Evolutionary conservation across 2,113 vertebrate species (phyloP), one percentile per base, ranked within the genome.

Genomic region (Gnathonemus longibarbis): DNA sequence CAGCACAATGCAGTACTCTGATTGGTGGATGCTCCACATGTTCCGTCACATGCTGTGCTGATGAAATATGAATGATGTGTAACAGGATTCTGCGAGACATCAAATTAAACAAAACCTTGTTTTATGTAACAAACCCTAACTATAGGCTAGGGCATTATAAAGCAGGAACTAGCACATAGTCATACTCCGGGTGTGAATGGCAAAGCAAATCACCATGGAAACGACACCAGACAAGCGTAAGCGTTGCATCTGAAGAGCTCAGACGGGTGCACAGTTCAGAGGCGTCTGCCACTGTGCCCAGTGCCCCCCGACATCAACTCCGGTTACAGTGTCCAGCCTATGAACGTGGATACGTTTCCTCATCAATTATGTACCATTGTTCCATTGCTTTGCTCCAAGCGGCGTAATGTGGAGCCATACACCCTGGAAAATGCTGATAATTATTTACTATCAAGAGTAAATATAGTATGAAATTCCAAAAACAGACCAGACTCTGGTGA

Each of bases 321-420:
- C 87, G 92, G 95, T 99, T 99, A 97, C 97, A 91, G 85, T 91
- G 93, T 93, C 94, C 95, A 96, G 96, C 96, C 95, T 95, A 95
- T 95, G 95, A 94, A 94, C 96, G 95, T 86, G 31, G 96, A 96
- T 96, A 95, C n/a, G 91, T 94, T 96, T 96, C 94, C 96, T 94
- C 94, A 97, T 99, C 91, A 98, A 99, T 99, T 97, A 98, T 97
- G 94, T 94, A 98, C 90, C 93, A 96, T 97, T 96, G 96, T 98
- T 98, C 98, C 98, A 95, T 94, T 96, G 96, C 96, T 89, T 80
- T 94, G 95, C 93, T 92, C 92, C 94, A 31, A 88, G 87, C 80
- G 62, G 90, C 84, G 91, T 89, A 90, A 88, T 89, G 89, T 1
- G 53, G 19, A 91, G 86, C 58, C 88, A 88, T 89, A 58, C 58